Conservation (phyloP, 2,113 vertebrate species). For the Zonotrichia leucophrys region DNA sequence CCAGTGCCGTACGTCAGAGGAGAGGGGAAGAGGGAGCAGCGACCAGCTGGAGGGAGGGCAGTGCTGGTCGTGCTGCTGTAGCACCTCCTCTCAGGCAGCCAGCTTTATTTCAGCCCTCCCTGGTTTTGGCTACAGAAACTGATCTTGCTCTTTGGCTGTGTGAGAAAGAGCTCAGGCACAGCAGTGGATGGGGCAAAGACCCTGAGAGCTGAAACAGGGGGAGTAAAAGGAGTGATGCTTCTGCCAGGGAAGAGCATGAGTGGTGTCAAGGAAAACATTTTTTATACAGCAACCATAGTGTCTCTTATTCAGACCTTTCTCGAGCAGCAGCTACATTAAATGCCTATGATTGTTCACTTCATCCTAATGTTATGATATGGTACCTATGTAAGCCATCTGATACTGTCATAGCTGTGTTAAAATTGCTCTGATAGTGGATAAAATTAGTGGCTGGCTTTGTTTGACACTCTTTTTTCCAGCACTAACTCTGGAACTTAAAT, state of each 20-base stretch:
- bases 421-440: background rate
- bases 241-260: background rate
- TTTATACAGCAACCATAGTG: background rate
- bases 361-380: background rate
- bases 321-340: background rate
- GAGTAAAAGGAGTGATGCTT: background rate
- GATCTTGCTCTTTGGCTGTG: accelerated
- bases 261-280: background rate
- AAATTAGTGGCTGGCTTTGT: background rate
- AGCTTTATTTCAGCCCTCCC: background rate
- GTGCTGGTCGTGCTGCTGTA: background rate
- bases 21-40: background rate
- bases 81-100: background rate
- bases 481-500: background rate
- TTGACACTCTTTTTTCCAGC: background rate
- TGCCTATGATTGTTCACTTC: background rate
- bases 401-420: background rate
- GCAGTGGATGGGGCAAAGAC: background rate
- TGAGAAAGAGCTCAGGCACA: background rate
- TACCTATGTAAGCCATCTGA: background rate
- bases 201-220: background rate
- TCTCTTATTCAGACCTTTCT: background rate
- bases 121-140: background rate
- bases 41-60: background rate
- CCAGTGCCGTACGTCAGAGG: accelerated